These are phyloP conservation scores for Sebastes hopkinsi DNA, from an alignment of 2,797 vertebrate genomes.

Conservation along the genomic window DNA sequence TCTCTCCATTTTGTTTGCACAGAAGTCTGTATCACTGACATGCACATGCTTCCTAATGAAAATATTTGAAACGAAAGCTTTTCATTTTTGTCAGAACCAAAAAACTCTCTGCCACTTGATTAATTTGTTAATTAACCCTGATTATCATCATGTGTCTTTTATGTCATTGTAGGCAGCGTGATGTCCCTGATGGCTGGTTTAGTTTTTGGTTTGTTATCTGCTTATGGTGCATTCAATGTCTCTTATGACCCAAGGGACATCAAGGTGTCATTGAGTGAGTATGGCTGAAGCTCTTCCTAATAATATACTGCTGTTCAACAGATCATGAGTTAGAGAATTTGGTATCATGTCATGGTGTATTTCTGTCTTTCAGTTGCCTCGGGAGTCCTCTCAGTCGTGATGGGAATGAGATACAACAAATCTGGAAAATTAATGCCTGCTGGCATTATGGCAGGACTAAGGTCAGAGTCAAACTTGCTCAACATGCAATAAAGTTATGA, in stretches of 20 bases:
- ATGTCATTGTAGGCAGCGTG: slow-evolving; percentile 84
- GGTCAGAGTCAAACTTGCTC: slow-evolving; percentile 77
- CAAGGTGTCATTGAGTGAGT: slow-evolving; percentile 90
- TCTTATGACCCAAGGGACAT: slow-evolving; percentile 85
- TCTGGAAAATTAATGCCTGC: slow-evolving; percentile 93
- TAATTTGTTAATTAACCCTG: background rate
- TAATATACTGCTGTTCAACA: background rate
- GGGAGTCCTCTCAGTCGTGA: slow-evolving; percentile 86
- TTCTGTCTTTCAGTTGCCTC: slow-evolving; percentile 81
- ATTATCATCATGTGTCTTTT: background rate
- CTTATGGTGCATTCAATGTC: slow-evolving; percentile 88
- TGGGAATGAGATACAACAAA: slow-evolving; percentile 93
- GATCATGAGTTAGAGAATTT: background rate
- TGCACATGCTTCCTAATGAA: too few relatives aligned
- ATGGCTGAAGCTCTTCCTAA: background rate
- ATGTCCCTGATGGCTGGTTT: slow-evolving; percentile 91
- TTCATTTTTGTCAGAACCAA: background rate
- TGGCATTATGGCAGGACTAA: slow-evolving; percentile 88
- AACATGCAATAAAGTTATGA: background rate
- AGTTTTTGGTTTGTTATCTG: slow-evolving; percentile 86
- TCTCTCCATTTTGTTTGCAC: too few relatives aligned
- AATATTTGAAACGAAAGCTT: background rate
- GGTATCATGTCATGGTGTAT: background rate
- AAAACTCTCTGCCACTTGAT: background rate
- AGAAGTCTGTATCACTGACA: too few relatives aligned